phyloP scores from a whole-genome alignment of 2,888 invertebrate genomes.

The Ennomos erosarius region DNA sequence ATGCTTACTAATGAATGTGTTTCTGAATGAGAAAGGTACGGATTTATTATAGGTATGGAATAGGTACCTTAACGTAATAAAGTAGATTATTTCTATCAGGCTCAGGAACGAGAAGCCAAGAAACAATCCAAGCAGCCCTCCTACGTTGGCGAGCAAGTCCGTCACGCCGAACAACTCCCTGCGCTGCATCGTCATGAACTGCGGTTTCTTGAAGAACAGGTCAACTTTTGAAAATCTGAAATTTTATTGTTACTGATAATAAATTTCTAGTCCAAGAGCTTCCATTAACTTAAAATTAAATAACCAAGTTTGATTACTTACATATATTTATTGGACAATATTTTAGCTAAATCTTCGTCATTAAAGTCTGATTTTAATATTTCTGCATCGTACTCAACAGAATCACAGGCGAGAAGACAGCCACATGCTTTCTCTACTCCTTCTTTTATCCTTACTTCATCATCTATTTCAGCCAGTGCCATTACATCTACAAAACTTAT shows the following conservation, averaged over 20 bases:
- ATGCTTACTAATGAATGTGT: too few relatives aligned
- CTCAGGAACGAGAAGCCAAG: conserved; percentile 86
- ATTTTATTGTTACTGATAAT: not conserved
- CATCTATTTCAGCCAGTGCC: conserved; percentile 2
- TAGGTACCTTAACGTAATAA: conserved; percentile 63
- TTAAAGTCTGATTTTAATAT: conserved; percentile 7
- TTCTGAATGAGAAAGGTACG: too few relatives aligned
- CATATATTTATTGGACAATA: not conserved
- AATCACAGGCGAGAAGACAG: not conserved
- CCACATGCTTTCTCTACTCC: not conserved
- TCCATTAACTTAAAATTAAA: too few relatives aligned
- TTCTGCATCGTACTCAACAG: conserved; percentile 6
- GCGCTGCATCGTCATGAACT: conserved; percentile 82
- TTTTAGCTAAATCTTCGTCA: not conserved
- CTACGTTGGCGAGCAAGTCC: conserved; percentile 85
- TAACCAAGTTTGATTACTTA: not conserved
- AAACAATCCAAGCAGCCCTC: conserved; percentile 84
- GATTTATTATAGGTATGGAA: too few relatives aligned
- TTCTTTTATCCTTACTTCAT: not conserved
- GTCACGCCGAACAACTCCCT: conserved; percentile 84
- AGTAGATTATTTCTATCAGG: conserved; percentile 84
- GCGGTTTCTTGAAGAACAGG: conserved; percentile 83
- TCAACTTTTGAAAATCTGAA: conserved; percentile 62
- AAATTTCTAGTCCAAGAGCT: too few relatives aligned
- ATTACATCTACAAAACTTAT: not conserved